Base-by-base conservation (phyloP, 2,797 vertebrate species). In the Pangasius mekongensis region DNA sequence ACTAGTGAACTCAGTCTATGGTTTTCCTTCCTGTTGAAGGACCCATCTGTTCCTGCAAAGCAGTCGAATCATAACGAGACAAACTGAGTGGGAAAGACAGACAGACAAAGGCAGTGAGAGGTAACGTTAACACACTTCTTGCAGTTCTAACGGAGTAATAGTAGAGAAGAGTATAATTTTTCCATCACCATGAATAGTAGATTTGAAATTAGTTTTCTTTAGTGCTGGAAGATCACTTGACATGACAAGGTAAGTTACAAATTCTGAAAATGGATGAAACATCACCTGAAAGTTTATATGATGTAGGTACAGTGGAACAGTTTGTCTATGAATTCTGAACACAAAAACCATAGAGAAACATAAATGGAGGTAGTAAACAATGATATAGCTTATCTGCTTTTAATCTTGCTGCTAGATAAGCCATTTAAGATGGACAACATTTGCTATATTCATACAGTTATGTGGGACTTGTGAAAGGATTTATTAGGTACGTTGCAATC, bases 221-320 rank as follows among this genome's bases (percentile, higher is more conserved):
- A 77, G 20, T 81, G 39, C 58, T 87, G 64, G 80, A 83, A 85
- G 92, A 92, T 91, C 60, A 27, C 66, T 52, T 56, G 39, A 76
- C 43, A 33, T 77, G 52, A 88, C 60, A 69, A 54, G 91, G 91
- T 91, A 91, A 86, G 91, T 87, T 86, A 62, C 66, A 47, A 39
- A 84, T 90, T 89, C 60, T 83, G 87, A 92, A 93, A 93, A 94
- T 94, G 93, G 87, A 92, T 90, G 88, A 92, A 89, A 91, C 90
- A 13, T 27, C 49, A 89, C n/a, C 76, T 71, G 76, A 69, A 20
- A 49, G 49, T 47, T 33, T 36, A 33, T 18, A 22, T 24, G 5
- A 54, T 67, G 9, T 36, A 30, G 33, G n/a, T 22, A n/a, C n/a
- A n/a, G n/a, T 30, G n/a, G n/a, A 64, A 71, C 62, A 62, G 73